phyloP scores from a whole-genome alignment of 2,797 vertebrate species.

The Xerus rutilus region DNA sequence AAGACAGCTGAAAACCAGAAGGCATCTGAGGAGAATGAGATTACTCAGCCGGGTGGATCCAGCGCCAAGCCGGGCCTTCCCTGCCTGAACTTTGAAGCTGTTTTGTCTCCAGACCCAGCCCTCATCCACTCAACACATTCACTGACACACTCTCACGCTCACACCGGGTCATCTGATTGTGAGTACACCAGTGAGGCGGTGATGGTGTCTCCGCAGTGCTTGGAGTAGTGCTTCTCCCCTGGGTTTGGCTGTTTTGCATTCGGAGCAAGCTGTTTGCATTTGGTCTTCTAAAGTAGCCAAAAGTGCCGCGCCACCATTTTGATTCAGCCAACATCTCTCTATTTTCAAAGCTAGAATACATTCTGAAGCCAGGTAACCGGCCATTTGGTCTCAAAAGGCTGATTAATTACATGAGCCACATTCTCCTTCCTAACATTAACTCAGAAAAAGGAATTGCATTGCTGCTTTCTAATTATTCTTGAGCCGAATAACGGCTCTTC shows the following conservation, averaged over 20 bases:
- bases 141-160: constrained; percentile 90
- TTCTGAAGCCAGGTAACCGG: constrained; percentile 70
- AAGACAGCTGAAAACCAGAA: constrained; percentile 93
- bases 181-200: constrained; percentile 86
- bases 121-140: constrained; percentile 90
- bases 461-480: constrained; percentile 72
- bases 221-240: constrained; percentile 45
- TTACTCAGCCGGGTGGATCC: constrained; percentile 92
- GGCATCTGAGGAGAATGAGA: constrained; percentile 94
- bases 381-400: constrained; percentile 36
- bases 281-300: constrained; percentile 69
- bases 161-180: constrained; percentile 92
- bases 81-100: constrained; percentile 94
- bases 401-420: constrained; percentile 18
- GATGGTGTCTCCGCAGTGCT: constrained; percentile 37
- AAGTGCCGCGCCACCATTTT: constrained; percentile 77
- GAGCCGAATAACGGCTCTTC: constrained; percentile 64
- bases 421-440: constrained; percentile 69
- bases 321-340: constrained; percentile 59
- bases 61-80: constrained; percentile 91
- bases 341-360: constrained; percentile 47
- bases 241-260: constrained; percentile 45
- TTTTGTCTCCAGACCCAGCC: constrained; percentile 87
- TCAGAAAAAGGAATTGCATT: constrained; percentile 63
- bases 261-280: constrained; percentile 56